phyloP scores from a whole-genome alignment of 2,797 vertebrate species.

The Hapalemur alaotrensis region DNA sequence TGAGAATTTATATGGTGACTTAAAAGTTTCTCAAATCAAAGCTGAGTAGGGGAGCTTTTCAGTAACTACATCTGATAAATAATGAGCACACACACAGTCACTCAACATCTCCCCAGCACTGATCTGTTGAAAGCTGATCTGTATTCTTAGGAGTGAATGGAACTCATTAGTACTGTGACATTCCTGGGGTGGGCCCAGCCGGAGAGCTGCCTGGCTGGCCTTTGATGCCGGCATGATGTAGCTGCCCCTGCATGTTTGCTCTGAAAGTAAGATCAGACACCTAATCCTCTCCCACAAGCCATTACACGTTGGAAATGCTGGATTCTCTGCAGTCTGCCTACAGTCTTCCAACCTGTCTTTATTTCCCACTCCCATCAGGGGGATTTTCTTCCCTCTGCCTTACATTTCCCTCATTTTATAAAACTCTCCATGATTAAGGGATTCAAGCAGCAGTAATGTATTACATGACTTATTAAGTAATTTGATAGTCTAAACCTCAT shows the following conservation, averaged over 20 bases:
- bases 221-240: constrained; percentile 33
- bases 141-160: constrained; percentile 41
- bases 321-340: constrained; percentile 5
- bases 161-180: constrained; percentile 16
- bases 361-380: background rate
- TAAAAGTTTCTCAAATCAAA: background rate
- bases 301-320: background rate
- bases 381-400: constrained; percentile 33
- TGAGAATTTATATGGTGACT: background rate
- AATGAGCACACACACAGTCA: background rate
- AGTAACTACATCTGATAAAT: background rate
- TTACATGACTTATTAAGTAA: background rate
- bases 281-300: constrained; percentile 53
- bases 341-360: background rate
- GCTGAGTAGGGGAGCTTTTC: background rate
- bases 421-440: background rate
- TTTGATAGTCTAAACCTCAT: background rate
- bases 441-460: background rate
- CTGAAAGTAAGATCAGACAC: constrained; percentile 43
- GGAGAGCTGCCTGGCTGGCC: background rate
- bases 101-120: background rate
- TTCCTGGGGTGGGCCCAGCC: background rate
- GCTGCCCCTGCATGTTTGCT: constrained; percentile 7
- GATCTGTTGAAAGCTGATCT: background rate
- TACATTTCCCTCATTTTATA: background rate